Evolutionary conservation across 2,888 invertebrate species (phyloP).

Genomic region (Cheilosia urbana): DNA sequence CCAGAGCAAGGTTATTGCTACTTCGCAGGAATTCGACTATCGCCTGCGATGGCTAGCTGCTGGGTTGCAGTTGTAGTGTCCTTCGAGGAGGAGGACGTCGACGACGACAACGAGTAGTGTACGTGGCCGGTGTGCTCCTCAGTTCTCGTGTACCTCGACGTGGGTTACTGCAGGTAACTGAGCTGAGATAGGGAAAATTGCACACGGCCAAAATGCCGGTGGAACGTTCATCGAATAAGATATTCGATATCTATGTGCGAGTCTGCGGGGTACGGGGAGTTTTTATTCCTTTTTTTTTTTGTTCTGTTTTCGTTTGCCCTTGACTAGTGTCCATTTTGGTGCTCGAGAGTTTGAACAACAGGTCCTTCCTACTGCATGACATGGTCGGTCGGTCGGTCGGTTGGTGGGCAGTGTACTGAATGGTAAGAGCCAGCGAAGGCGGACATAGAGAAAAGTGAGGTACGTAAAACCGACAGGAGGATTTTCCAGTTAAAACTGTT

Average conservation of each 20-base stretch:
- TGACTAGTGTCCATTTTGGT: conserved; percentile 36
- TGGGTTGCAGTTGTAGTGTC: conserved; percentile 39
- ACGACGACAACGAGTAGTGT: conserved; percentile 11
- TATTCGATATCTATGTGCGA: conserved; percentile 62
- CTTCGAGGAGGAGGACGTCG: conserved; percentile 23
- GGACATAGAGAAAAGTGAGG: conserved; percentile 9
- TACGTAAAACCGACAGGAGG: conserved; percentile 35
- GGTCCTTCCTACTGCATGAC: conserved; percentile 42
- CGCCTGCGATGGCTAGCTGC: conserved; percentile 47
- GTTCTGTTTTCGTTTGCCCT: conserved; percentile 12
- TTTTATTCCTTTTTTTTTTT: not conserved
- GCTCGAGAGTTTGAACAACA: conserved; percentile 58
- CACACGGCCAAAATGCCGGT: conserved; percentile 57
- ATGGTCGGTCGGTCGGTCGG: conserved; percentile 38
- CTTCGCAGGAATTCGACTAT: conserved; percentile 56
- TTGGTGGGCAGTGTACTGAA: not conserved
- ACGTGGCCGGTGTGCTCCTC: conserved; percentile 13
- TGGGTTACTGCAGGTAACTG: conserved; percentile 71
- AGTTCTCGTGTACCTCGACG: conserved; percentile 52
- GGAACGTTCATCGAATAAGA: conserved; percentile 72
- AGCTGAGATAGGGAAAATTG: conserved; percentile 61
- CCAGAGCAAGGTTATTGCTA: conserved; percentile 48
- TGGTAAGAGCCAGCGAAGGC: conserved; percentile 26
- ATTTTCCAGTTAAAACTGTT: conserved; percentile 62
- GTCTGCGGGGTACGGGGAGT: conserved; percentile 38